Base-by-base conservation (phyloP, 1,140 invertebrate genomes). In the Hyles vespertilio region DNA sequence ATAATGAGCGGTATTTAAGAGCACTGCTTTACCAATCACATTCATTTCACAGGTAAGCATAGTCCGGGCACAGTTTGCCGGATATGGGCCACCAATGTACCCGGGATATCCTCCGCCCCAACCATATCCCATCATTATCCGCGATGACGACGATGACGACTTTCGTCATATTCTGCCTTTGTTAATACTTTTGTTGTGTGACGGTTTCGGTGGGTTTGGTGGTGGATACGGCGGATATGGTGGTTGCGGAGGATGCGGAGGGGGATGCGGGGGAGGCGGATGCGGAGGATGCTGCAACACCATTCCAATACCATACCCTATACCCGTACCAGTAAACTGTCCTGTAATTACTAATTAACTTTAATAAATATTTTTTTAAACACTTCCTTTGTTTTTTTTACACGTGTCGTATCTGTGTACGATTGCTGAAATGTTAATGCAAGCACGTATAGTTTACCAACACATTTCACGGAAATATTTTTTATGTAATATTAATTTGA, bases 251-350 rank as follows among this genome's bases (percentile, higher is more conserved):
- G 58, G 64, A 22, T 53, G 67, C 5, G 58, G 64, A 10, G 58
- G 67, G 3, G 63, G 69, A 33, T 57, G 55, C 46, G 47, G 67
- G 8, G 59, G 61, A 5, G 46, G 60, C 51, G 36, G 56, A 3
- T 47, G 48, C 22, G 49, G 49, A 8, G 32, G 64, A 2, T 48
- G 59, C 3, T 9, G 60, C 22, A 70, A 69, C 32, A 58, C 36
- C 6, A 72, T 79, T 48, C 72, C 77, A 0, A 72, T 79, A 52
- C 77, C 80, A 1, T 83, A 74, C 54, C 77, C 80, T 0, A 74
- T 81, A 49, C 70, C 79, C 0, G 64, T 74, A 33, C 67, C 65
- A 36, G 62, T 70, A 9, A 71, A 67, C 51, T 65, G 47, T 54
- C 68, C 71, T 5, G 61, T 74, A 32, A 63, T 75, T 44, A 36